These are phyloP conservation scores for Cantharis rufa DNA, from an alignment of 2,888 invertebrate genomes.

Conservation along the genomic window DNA sequence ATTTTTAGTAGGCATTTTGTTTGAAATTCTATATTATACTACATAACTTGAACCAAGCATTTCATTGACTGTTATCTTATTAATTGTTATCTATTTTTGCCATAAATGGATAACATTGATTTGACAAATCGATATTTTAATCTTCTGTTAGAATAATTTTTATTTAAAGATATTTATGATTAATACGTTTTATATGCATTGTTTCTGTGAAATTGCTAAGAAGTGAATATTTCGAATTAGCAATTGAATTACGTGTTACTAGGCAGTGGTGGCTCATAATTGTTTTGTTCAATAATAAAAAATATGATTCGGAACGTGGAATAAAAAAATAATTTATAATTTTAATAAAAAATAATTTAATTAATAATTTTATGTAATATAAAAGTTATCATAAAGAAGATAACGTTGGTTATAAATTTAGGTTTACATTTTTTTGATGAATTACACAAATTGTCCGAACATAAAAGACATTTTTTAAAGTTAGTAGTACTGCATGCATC, in stretches of 20 bases:
- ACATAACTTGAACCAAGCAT: background rate
- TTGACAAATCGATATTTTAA: background rate
- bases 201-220: too few species aligned
- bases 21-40: background rate
- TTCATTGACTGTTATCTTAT: background rate
- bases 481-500: background rate
- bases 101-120: background rate
- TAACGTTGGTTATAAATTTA: background rate
- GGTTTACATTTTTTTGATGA: background rate
- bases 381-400: background rate
- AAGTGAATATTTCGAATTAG: too few species aligned
- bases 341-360: background rate
- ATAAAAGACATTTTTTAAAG: background rate
- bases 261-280: too few species aligned
- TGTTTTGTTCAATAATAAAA: too few species aligned
- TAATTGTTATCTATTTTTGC: background rate
- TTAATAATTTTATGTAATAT: background rate
- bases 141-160: background rate
- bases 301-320: too few species aligned
- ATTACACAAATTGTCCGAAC: background rate
- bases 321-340: too few species aligned
- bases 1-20: background rate
- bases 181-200: too few species aligned
- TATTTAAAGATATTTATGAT: background rate
- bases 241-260: too few species aligned